Conservation (phyloP, 2,797 vertebrate species). For the Pseudochirops corinnae region DNA sequence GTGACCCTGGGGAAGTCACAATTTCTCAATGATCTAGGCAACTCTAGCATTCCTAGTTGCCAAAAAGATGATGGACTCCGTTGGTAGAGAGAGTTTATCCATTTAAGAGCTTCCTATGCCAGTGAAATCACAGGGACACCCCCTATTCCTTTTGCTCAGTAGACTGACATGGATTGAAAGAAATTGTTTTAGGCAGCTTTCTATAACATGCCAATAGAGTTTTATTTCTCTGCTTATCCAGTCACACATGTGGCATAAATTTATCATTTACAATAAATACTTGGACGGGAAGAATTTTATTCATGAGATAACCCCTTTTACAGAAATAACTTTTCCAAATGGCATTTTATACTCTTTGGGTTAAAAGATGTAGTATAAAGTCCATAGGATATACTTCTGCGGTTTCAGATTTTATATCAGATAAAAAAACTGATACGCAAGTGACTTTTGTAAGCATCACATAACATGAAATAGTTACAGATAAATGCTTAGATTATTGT, state of each 20-base stretch:
- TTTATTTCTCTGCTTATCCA: slow-evolving; percentile 68
- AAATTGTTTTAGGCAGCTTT: slow-evolving; percentile 66
- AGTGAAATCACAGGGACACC: background rate
- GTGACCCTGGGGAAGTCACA: background rate
- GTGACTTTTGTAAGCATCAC: background rate
- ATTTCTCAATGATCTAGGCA: background rate
- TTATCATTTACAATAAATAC: slow-evolving; percentile 78
- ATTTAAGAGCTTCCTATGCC: background rate
- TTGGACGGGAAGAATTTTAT: slow-evolving; percentile 64
- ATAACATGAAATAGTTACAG: slow-evolving; percentile 22
- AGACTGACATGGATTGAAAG: slow-evolving; percentile 50
- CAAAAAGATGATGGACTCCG: background rate
- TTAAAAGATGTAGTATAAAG: slow-evolving; percentile 60
- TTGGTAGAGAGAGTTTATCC: background rate
- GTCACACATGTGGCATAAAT: slow-evolving; percentile 70
- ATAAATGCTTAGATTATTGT: slow-evolving; percentile 15
- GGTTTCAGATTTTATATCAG: slow-evolving; percentile 36
- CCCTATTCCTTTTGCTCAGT: slow-evolving; percentile 48
- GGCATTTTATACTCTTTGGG: slow-evolving; percentile 29
- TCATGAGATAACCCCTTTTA: slow-evolving; percentile 71
- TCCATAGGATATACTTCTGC: slow-evolving; percentile 62
- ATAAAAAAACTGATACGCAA: slow-evolving; percentile 37
- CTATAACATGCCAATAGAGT: slow-evolving; percentile 9
- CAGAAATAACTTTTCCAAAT: slow-evolving; percentile 72
- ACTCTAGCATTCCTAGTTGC: background rate